These are phyloP conservation scores for Caenorhabditis briggsae DNA, from an alignment of 1,140 invertebrate species.

Conservation along the genomic window DNA sequence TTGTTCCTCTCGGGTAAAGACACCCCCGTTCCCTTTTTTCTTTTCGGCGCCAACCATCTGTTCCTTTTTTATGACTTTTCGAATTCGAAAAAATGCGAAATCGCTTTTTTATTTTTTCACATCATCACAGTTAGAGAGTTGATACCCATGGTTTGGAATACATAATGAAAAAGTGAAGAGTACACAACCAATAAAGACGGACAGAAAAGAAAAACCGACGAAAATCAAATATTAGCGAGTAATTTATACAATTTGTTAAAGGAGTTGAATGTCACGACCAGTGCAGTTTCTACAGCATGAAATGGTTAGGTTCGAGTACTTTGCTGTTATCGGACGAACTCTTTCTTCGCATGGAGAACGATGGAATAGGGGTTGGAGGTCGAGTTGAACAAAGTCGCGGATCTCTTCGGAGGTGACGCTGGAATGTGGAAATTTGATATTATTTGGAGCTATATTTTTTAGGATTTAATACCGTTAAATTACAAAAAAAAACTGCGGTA, in stretches of 20 bases:
- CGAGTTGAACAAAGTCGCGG: slow-evolving; percentile 21
- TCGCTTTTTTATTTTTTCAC: neutral
- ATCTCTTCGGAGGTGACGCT: slow-evolving; percentile 35
- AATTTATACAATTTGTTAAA: neutral
- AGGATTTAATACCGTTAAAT: neutral
- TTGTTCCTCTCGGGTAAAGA: neutral
- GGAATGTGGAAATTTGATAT: neutral
- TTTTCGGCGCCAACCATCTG: neutral
- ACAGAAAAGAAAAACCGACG: neutral
- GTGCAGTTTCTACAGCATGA: slow-evolving; percentile 48
- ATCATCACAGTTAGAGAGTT: slow-evolving; percentile 10
- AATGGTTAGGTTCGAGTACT: slow-evolving; percentile 41
- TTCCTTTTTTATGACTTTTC: slow-evolving; percentile 6
- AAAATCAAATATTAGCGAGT: neutral
- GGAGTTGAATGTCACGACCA: slow-evolving; percentile 45
- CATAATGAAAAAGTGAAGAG: neutral
- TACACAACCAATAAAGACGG: neutral
- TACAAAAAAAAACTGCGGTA: too few relatives aligned
- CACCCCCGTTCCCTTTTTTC: neutral
- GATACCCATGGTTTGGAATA: neutral
- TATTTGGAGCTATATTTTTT: neutral
- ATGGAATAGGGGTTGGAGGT: slow-evolving; percentile 48
- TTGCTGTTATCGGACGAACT: slow-evolving; percentile 11
- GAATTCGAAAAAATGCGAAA: neutral
- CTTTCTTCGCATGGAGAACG: slow-evolving; percentile 46